Conservation (phyloP, 2,888 invertebrate genomes). For the Eulithis testata region DNA sequence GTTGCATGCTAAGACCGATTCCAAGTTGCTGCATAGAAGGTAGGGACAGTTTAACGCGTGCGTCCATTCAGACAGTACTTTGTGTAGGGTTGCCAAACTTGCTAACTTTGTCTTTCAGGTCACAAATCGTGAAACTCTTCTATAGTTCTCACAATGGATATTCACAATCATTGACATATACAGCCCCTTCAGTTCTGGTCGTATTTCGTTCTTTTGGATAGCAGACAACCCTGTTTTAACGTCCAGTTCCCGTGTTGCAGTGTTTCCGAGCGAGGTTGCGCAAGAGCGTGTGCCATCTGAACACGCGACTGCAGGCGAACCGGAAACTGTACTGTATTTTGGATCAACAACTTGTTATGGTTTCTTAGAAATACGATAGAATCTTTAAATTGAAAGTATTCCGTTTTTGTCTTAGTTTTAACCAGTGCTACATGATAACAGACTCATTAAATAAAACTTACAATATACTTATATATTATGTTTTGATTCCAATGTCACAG, state of each 20-base stretch:
- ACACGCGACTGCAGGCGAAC: conserved; percentile 60
- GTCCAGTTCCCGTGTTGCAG: conserved; percentile 62
- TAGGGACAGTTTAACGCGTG: conserved; percentile 50
- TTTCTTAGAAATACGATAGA: conserved; percentile 26
- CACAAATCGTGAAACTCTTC: background rate
- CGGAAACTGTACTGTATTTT: conserved; percentile 50
- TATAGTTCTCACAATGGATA: background rate
- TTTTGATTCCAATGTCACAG: conserved; percentile 6
- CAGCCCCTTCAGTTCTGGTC: background rate
- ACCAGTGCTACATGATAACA: background rate
- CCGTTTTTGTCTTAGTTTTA: conserved; percentile 2
- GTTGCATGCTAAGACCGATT: conserved; percentile 55
- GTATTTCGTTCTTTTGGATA: background rate
- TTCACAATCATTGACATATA: background rate
- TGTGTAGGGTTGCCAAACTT: conserved; percentile 22
- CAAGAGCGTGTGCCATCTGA: conserved; percentile 54
- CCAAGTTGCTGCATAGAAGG: conserved; percentile 49
- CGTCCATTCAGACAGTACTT: conserved; percentile 19
- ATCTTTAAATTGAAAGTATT: conserved; percentile 17
- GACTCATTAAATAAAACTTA: background rate
- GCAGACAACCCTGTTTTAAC: conserved; percentile 34
- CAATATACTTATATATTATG: too few species aligned
- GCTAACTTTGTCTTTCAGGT: background rate
- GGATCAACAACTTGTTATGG: conserved; percentile 17
- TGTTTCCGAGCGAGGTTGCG: conserved; percentile 60